Evolutionary conservation across 2,888 invertebrate genomes (phyloP).

Genomic region (Trachelus iudaicus): DNA sequence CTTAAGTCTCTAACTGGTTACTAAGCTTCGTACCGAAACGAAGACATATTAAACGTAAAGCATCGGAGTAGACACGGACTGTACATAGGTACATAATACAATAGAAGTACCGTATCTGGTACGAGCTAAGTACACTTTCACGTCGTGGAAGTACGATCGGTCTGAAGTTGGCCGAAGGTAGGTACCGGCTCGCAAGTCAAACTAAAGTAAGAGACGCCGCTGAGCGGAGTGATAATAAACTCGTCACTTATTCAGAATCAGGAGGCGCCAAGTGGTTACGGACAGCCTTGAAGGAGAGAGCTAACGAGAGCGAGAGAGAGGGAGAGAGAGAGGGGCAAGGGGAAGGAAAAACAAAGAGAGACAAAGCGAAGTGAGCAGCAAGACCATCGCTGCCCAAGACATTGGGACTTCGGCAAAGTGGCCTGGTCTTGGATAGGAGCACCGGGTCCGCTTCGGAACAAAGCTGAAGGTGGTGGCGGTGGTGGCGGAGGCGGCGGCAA

Average conservation of each 20-base stretch:
- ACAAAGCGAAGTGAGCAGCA: not conserved
- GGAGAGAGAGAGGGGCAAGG: not conserved
- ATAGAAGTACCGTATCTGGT: not conserved
- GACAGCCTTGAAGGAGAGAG: constrained; percentile 22
- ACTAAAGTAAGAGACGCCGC: constrained; percentile 11
- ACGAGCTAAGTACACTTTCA: not conserved
- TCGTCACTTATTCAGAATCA: constrained; percentile 40
- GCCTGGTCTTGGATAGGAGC: not conserved
- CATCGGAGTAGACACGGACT: not conserved
- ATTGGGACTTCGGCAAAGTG: not conserved
- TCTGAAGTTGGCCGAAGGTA: constrained; percentile 1
- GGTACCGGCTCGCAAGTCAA: constrained; percentile 18
- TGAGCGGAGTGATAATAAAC: constrained; percentile 35
- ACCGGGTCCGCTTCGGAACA: constrained; percentile 4
- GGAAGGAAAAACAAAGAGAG: constrained; percentile 4
- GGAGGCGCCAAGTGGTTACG: constrained; percentile 37
- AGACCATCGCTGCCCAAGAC: not conserved
- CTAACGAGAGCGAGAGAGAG: constrained; percentile 17
- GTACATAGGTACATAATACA: not conserved
- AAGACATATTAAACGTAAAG: not conserved
- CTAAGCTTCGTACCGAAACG: not conserved
- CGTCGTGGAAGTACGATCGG: not conserved
- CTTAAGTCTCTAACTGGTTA: not conserved
- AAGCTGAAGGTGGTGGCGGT: not conserved
- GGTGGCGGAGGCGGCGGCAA: not conserved